A percentile compares a stretch with the other conserved stretches of the same genome.
These are phyloP conservation scores for Mirounga angustirostris DNA, from an alignment of 2,113 vertebrate species.

Conservation along the genomic window DNA sequence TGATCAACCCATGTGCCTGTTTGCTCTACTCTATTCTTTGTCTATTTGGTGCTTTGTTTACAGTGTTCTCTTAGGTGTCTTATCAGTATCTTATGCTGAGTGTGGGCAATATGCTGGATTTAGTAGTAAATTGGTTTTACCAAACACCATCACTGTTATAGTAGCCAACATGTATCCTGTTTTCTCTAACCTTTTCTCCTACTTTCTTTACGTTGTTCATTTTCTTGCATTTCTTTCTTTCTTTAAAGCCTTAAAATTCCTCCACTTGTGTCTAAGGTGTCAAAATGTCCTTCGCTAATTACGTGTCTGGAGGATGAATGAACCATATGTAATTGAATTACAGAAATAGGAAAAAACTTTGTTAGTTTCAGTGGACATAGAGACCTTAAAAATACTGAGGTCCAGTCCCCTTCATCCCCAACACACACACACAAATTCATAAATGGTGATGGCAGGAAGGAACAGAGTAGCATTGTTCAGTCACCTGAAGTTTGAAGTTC, in stretches of 20 bases:
- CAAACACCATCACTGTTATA: not conserved
- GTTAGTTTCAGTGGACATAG: not conserved
- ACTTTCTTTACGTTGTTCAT: conserved; percentile 4
- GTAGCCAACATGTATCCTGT: not conserved
- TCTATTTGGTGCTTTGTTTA: conserved; percentile 9
- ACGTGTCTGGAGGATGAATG: conserved; percentile 25
- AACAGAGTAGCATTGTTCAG: not conserved
- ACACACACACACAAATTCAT: not conserved
- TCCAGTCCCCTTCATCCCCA: not conserved
- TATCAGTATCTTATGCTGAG: not conserved
- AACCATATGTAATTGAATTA: not conserved
- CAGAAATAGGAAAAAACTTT: not conserved
- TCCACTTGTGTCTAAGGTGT: not conserved
- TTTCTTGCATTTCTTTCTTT: conserved; percentile 33
- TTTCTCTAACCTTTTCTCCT: not conserved
- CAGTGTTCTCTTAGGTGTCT: not conserved
- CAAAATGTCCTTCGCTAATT: not conserved
- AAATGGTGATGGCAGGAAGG: not conserved
- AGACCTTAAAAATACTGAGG: conserved; percentile 4
- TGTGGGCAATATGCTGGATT: not conserved
- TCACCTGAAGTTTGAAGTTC: not conserved
- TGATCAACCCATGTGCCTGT: not conserved
- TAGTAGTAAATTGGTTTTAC: not conserved
- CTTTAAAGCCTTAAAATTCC: not conserved
- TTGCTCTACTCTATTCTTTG: not conserved